These are phyloP conservation scores for Platichthys stellatus DNA, from an alignment of 2,113 vertebrate genomes.

Conservation along the genomic window DNA sequence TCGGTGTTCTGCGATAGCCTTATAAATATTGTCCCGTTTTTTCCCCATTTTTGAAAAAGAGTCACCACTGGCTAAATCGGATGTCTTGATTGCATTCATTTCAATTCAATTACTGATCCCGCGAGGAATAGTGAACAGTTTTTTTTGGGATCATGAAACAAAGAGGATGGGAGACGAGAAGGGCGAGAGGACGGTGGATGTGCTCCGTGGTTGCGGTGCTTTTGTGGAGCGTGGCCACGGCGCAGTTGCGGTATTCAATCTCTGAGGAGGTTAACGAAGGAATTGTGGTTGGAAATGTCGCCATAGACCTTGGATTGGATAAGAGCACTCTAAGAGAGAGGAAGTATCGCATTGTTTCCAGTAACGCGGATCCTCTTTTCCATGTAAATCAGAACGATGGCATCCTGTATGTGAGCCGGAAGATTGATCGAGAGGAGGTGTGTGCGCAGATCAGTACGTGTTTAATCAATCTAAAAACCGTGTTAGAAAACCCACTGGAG, in stretches of 20 bases:
- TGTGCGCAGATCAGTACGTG: conserved; percentile 64
- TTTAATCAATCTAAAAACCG: conserved; percentile 72
- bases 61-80: no score
- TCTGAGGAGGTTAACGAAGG: conserved; percentile 72
- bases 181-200: no score
- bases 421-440: conserved; percentile 77
- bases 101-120: conserved; percentile 34
- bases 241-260: conserved; percentile 73
- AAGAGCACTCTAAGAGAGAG: conserved; percentile 51
- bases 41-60: no score
- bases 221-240: conserved; percentile 54
- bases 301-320: conserved; percentile 78
- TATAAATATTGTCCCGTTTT: no score
- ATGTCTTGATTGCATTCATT: no score
- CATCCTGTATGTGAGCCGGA: conserved; percentile 61
- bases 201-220: no score
- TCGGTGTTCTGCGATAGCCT: no score
- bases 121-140: no score
- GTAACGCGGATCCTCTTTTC: conserved; percentile 52
- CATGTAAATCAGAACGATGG: conserved; percentile 75
- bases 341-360: conserved; percentile 71
- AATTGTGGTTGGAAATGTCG: conserved; percentile 76
- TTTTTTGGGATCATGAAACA: no score
- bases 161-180: no score
- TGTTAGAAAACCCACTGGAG: conserved; percentile 78